Base-by-base conservation (phyloP, 2,888 invertebrate species). In the Phortica magna region DNA sequence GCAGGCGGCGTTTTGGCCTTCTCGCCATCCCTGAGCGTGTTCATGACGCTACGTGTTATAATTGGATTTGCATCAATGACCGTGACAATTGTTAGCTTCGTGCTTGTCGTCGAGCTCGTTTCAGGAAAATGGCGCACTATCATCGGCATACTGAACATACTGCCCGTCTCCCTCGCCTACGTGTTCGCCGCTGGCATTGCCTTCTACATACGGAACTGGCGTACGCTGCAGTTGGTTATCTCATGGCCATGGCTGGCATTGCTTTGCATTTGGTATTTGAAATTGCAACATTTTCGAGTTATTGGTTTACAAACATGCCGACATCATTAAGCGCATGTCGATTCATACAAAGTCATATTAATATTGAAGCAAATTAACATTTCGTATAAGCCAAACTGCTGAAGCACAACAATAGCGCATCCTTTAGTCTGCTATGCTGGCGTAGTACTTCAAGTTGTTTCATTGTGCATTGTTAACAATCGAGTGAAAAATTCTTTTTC, bases 41-140 rank as follows among this genome's bases (percentile, higher is more conserved):
- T 93, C 90, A 93, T 94, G 92, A 83, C 89, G 80, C 83, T 92
- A 72, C 92, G 95, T 81, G 93, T 94, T 78, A 88, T 94, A 78
- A 92, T 94, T 82, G 95, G 95, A 78, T 94, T 94, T 90, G 93
- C 94, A 81, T 94, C 94, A 77, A 94, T 95, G 87, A 94, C 95
- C 77, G 91, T 92, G 81, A 89, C 90, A 79, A 95, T 96, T 81
- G 96, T 96, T 73, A 94, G 94, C 77, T 95, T 95, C 90, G 95
- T 95, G 43, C 91, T 95, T 65, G 94, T 94, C 74, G 94, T 95
- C 83, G 95, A 95, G 91, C 89, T 95, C 78, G 94, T 95, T 22
- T 94, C 94, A 78, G 94, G 94, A 59, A 93, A 93, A 85, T 94
- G 94, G 94, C 92, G 94, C 79, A 94, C 94, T 61, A 93, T 95